Evolutionary conservation across 2,888 invertebrate genomes (phyloP), one percentile per base, ranked within the genome.

Genomic region (Coremacera marginata): DNA sequence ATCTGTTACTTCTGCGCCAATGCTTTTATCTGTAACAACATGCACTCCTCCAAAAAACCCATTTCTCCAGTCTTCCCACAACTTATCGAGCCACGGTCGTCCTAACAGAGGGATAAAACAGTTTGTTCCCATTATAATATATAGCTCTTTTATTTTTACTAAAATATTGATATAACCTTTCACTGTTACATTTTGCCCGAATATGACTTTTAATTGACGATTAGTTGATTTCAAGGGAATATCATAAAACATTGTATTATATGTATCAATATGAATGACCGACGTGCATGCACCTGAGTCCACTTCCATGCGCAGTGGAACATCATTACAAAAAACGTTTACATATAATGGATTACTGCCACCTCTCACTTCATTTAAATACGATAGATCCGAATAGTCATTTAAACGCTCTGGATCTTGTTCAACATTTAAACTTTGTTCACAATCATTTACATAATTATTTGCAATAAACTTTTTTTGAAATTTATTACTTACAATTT

Each of bases 61-160:
- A 16, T 83, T 60, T 76, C 81, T 81, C 14, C 60, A 60, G 44
- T 82, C 81, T 25, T 51, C 16, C 55, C 57, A 76, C 52, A 78
- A 52, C 22, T 62, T 82, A 81, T 82, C 77, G 73, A 27, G 60
- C 75, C 79, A 77, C 78, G 65, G 81, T 52, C 14, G 74, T 25
- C 79, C 80, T 81, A 51, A 82, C 77, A 74, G 82, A 77, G 22
- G 80, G 71, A 80, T 81, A 80, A n/a, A 82, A 70, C 77, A 78
- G 82, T 63, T 79, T 78, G 25, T 11, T n/a, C 51, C 51, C 71
- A 82, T 78, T 37, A 81, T 78, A 34, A 22, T 55, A 7, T 72
- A 14, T 22, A 37, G 37, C 25, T 73, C 22, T 49, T 37, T 27
- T 22, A n/a, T 52, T 65, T 76, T 57, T 63, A 65, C 16, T 57